A percentile compares a stretch with the other conserved stretches of the same genome.
phyloP scores from a whole-genome alignment of 2,888 invertebrate genomes.

The Herminia tarsipennalis region DNA sequence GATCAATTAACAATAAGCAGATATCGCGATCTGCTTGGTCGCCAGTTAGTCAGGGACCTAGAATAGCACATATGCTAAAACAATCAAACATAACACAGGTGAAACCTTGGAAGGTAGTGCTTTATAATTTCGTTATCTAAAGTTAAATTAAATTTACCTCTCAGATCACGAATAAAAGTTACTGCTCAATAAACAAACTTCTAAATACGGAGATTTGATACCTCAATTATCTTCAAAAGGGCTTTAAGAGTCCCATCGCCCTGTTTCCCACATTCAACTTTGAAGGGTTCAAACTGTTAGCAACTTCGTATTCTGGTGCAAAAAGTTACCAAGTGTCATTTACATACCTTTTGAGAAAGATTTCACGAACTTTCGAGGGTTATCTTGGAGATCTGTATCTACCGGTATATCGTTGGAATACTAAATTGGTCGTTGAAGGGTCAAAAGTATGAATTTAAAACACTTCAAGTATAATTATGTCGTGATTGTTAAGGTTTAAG shows the following conservation, averaged over 20 bases:
- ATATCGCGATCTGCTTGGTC: too few relatives aligned
- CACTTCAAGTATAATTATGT: background rate
- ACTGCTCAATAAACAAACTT: slow-evolving; percentile 22
- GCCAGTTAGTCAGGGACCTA: too few relatives aligned
- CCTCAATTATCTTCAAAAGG: slow-evolving; percentile 37
- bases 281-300: slow-evolving; percentile 35
- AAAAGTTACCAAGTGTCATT: slow-evolving; percentile 37
- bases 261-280: slow-evolving; percentile 24
- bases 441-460: background rate
- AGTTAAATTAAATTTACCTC: too few relatives aligned
- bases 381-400: slow-evolving; percentile 1
- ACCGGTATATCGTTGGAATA: background rate
- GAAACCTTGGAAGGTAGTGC: too few relatives aligned
- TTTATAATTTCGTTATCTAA: too few relatives aligned
- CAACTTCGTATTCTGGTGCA: slow-evolving; percentile 23
- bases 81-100: too few relatives aligned
- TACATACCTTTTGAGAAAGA: slow-evolving; percentile 23
- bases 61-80: too few relatives aligned
- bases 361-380: slow-evolving; percentile 10
- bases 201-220: slow-evolving; percentile 24
- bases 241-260: slow-evolving; percentile 23
- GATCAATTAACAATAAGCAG: too few relatives aligned
- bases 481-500: too few relatives aligned
- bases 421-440: background rate
- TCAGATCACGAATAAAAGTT: too few relatives aligned